These are phyloP conservation scores for Melanotaenia maccullochi DNA, from an alignment of 2,797 vertebrate species.

Conservation along the genomic window DNA sequence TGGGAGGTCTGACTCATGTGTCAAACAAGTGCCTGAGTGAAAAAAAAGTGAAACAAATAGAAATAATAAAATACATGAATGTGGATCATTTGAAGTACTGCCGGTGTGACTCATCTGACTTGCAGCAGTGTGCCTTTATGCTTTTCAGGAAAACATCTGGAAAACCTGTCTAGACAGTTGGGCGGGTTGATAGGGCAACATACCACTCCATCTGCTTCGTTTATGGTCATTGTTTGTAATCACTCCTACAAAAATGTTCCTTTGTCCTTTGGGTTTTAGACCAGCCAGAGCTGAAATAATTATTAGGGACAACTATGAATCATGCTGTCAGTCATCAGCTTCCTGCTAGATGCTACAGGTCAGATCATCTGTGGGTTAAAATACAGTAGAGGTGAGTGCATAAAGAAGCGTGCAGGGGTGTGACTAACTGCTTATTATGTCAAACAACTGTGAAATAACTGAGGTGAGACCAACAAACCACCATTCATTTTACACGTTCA, in stretches of 20 bases:
- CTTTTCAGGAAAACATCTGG: conserved; percentile 41
- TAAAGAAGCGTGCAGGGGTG: conserved; percentile 54
- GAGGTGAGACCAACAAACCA: conserved; percentile 65
- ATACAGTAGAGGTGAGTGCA: conserved; percentile 53
- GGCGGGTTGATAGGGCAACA: conserved; percentile 22
- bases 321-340: conserved; percentile 78
- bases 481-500: conserved; percentile 66
- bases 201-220: conserved; percentile 21
- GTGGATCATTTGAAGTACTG: conserved; percentile 47
- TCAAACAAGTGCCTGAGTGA: conserved; percentile 42
- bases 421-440: conserved; percentile 81
- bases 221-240: conserved; percentile 50
- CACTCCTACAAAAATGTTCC: conserved; percentile 41
- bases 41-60: conserved; percentile 34
- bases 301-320: conserved; percentile 72
- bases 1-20: conserved; percentile 57
- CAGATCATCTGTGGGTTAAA: conserved; percentile 65
- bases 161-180: conserved; percentile 40
- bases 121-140: conserved; percentile 24
- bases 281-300: conserved; percentile 59
- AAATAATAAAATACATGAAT: conserved; percentile 16
- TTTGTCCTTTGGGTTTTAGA: conserved; percentile 41
- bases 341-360: conserved; percentile 69
- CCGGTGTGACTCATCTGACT: conserved; percentile 16
- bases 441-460: conserved; percentile 56